Conservation (phyloP, 2,888 invertebrate species). For the Megaustenia siamemsis region DNA sequence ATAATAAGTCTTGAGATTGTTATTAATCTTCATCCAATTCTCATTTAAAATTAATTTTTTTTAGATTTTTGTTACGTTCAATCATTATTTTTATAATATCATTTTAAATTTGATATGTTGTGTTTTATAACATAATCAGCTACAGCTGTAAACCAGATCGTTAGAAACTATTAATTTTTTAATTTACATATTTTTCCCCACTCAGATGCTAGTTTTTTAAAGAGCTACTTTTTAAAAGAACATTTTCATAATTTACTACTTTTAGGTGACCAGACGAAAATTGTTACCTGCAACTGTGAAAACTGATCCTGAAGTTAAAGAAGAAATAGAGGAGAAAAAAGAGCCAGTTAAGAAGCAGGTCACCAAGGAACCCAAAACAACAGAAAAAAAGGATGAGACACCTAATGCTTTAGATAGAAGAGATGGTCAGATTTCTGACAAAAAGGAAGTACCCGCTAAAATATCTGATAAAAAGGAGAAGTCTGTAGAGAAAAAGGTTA, state of each 20-base stretch:
- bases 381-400: slow-evolving; percentile 56
- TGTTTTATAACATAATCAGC: too few relatives aligned
- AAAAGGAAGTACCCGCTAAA: slow-evolving; percentile 59
- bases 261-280: slow-evolving; percentile 60
- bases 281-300: slow-evolving; percentile 64
- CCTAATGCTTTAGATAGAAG: slow-evolving; percentile 53
- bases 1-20: too few relatives aligned
- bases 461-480: slow-evolving; percentile 58
- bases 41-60: too few relatives aligned
- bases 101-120: too few relatives aligned
- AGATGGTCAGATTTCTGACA: slow-evolving; percentile 63
- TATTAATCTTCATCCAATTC: too few relatives aligned
- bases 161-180: too few relatives aligned
- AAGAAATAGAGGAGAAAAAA: slow-evolving; percentile 63
- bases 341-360: slow-evolving; percentile 49
- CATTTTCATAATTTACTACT: neutral
- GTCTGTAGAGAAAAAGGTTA: slow-evolving; percentile 55
- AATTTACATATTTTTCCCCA: too few relatives aligned
- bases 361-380: slow-evolving; percentile 60
- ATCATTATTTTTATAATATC: too few relatives aligned
- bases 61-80: too few relatives aligned
- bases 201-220: too few relatives aligned
- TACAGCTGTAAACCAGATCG: too few relatives aligned
- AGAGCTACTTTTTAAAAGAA: too few relatives aligned
- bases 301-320: slow-evolving; percentile 65